phyloP scores from a whole-genome alignment of 2,797 vertebrate genomes.

The Ctenosaura bakeri region DNA sequence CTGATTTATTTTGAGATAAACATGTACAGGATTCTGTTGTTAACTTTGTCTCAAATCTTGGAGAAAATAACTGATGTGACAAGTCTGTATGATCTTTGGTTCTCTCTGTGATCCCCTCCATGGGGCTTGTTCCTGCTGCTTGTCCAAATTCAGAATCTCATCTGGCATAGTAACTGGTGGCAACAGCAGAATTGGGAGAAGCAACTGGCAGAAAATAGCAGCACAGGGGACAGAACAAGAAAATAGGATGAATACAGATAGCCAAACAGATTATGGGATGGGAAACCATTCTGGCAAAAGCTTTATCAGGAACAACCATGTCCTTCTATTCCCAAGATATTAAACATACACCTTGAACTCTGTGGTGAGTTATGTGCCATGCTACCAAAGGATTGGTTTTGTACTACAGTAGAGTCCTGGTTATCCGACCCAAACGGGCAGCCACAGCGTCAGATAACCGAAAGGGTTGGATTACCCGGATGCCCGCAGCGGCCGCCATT shows the following conservation, averaged over 20 bases:
- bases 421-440: no score
- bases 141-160: background rate
- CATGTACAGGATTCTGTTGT: no score
- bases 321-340: background rate
- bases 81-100: background rate
- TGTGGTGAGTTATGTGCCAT: slow-evolving; percentile 12
- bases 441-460: no score
- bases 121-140: background rate
- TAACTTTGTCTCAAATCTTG: no score
- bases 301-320: background rate
- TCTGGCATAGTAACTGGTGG: background rate
- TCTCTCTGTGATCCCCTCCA: background rate
- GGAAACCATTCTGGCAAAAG: background rate
- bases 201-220: background rate
- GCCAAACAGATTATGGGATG: background rate
- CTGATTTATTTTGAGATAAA: no score
- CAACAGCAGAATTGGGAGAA: background rate
- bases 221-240: background rate
- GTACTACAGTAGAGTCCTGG: no score
- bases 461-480: no score
- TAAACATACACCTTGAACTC: background rate
- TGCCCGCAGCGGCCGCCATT: no score
- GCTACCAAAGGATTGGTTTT: background rate
- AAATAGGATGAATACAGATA: background rate
- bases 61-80: background rate